Percentiles rank a stretch among this genome's conserved stretches.
phyloP scores from a whole-genome alignment of 2,113 vertebrate genomes.

The Phalacrocorax pelagicus region DNA sequence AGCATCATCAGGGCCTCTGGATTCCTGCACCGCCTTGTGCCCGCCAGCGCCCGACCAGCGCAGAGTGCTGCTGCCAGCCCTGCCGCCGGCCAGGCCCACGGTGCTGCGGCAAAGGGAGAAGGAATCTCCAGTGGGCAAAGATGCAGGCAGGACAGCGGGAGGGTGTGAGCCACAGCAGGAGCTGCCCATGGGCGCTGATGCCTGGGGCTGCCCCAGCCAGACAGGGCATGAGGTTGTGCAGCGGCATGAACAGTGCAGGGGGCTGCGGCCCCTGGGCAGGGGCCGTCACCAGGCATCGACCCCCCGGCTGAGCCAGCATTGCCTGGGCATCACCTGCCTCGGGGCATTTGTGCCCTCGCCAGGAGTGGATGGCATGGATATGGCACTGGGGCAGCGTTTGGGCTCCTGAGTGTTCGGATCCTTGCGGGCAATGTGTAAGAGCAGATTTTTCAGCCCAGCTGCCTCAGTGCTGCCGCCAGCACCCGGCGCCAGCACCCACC shows the following conservation, averaged over 20 bases:
- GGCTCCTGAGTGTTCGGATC: fast-evolving
- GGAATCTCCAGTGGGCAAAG: neutral
- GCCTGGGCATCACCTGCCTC: neutral
- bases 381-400: fast-evolving
- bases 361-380: fast-evolving
- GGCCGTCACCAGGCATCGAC: neutral
- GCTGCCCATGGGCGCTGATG: neutral
- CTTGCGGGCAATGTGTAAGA: too few species aligned
- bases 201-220: neutral
- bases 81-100: neutral
- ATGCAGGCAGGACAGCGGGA: neutral
- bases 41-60: neutral
- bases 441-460: neutral
- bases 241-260: neutral
- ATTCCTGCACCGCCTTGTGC: neutral
- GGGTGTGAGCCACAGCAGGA: neutral
- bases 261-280: neutral
- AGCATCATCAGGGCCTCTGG: neutral
- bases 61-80: neutral
- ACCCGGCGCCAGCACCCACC: neutral
- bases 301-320: fast-evolving
- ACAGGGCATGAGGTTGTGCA: fast-evolving
- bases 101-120: neutral
- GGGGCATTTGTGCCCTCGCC: neutral
- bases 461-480: neutral